Conservation (phyloP, 2,888 invertebrate genomes). For the Phalangium opilio region DNA sequence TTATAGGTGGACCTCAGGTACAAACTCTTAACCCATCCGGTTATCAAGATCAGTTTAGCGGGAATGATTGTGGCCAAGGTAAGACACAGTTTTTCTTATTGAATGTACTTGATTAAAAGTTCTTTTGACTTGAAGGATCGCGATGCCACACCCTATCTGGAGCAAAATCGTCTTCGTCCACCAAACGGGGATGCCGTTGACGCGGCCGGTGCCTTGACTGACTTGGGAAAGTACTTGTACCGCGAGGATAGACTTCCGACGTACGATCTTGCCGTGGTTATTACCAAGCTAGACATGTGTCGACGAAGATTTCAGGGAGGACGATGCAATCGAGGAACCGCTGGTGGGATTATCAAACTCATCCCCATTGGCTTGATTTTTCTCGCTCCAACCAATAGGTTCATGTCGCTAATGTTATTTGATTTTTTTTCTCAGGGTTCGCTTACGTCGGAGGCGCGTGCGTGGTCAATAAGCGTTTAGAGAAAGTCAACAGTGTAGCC, state of each 20-base stretch:
- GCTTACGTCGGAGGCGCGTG: conserved; percentile 92
- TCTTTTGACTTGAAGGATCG: conserved; percentile 47
- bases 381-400: too few relatives aligned
- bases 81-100: conserved; percentile 32
- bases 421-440: conserved; percentile 76
- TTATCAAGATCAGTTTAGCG: conserved; percentile 81
- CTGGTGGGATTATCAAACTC: conserved; percentile 54
- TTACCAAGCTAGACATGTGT: conserved; percentile 98
- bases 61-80: conserved; percentile 90
- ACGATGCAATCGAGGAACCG: conserved; percentile 94
- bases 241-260: conserved; percentile 82
- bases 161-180: conserved; percentile 60
- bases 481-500: conserved; percentile 90
- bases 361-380: background rate
- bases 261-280: conserved; percentile 88
- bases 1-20: conserved; percentile 70
- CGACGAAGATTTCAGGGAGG: conserved; percentile 86
- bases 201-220: conserved; percentile 82
- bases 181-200: conserved; percentile 77
- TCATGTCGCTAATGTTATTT: too few relatives aligned
- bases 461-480: conserved; percentile 82
- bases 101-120: too few relatives aligned
- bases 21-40: conserved; percentile 75
- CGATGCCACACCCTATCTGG: conserved; percentile 86
- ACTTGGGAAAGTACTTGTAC: conserved; percentile 94